Base-by-base conservation (phyloP, 2,113 vertebrate species). In the Cynocephalus volans region DNA sequence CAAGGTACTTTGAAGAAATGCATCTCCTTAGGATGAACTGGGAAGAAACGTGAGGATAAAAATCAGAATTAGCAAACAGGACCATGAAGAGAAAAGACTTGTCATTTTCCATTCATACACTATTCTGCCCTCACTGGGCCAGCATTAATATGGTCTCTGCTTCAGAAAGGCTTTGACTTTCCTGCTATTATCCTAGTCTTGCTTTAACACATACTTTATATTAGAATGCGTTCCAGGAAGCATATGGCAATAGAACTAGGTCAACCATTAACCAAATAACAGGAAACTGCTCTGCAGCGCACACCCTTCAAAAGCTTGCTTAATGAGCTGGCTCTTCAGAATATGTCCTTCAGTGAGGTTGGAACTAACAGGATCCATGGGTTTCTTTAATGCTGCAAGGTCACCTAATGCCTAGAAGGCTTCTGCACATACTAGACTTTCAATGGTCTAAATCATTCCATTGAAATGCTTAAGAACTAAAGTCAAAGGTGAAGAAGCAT, bases 241-340 rank as follows among this genome's bases (percentile, higher is more conserved):
- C 99, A 99, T 99, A 99, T 99, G 99, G 99, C 98, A 98, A 98
- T 98, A 98, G 99, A 99, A 99, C 98, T 99, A 99, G 99, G 99
- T 99, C 99, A 99, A 99, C 99, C 99, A 99, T 99, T 99, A 99
- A 99, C 99, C 98, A 99, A 99, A 99, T 98, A 99, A 99, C 98
- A 99, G 97, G 98, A 99, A 98, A 98, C 98, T 98, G 98, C 98
- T 99, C 98, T 98, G 98, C 97, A 97, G 98, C 98, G 98, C 98
- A 99, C 98, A 98, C 98, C 98, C 98, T 99, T 98, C 98, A 98
- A 98, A 98, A 98, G 98, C 98, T 98, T 97, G 96, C 98, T 98
- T 99, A 99, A 99, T 98, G 98, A 98, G 98, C 98, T 98, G 98
- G 97, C 98, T 98, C 98, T 98, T 98, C 98, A 98, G 98, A 98